Base-by-base conservation (phyloP, 2,113 vertebrate species). In the Xenopus borealis region DNA sequence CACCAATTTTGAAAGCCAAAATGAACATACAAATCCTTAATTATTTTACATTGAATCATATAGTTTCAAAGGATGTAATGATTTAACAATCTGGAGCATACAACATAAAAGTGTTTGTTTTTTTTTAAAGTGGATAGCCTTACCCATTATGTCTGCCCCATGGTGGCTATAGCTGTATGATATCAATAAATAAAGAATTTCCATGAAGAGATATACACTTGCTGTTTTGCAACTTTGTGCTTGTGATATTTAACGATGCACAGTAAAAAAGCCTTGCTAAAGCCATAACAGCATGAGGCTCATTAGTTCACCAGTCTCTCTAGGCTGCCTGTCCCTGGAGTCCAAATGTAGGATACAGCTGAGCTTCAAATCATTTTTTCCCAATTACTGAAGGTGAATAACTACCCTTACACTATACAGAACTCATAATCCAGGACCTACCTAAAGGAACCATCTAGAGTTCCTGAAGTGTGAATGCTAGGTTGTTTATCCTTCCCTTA, bases 211-310 rank as follows among this genome's bases (percentile, higher is more conserved):
- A 8, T 55, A 13, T 55, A 55, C 53, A n/a, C 9, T 55, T 55
- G 53, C 0, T 55, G 12, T 16, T 55, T 55, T 6, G 17, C 2
- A 16, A 55, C 7, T 55, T 55, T 55, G 53, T 17, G 53, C 53
- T 55, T 55, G 53, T 55, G 53, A 55, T 55, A 16, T 55, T 55
- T 55, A 55, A 55, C 18, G 53, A 16, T 55, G 53, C 53, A 55
- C 53, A 55, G 20, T 61, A 61, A 23, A 61, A n/a, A 61, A 23
- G 18, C 58, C 19, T 61, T 61, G 18, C 55, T 58, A 58, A 58
- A 58, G 12, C 55, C 16, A 58, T 58, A 58, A 19, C 55, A 58
- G 18, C 19, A 16, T 61, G 58, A 23, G 19, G 58, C 58, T 61
- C 18, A 27, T 27, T 61, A 20, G 53, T 55, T 55, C 17, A 55